Conservation (phyloP, 2,113 vertebrate genomes). For the Forbesichthys papilliferus region DNA sequence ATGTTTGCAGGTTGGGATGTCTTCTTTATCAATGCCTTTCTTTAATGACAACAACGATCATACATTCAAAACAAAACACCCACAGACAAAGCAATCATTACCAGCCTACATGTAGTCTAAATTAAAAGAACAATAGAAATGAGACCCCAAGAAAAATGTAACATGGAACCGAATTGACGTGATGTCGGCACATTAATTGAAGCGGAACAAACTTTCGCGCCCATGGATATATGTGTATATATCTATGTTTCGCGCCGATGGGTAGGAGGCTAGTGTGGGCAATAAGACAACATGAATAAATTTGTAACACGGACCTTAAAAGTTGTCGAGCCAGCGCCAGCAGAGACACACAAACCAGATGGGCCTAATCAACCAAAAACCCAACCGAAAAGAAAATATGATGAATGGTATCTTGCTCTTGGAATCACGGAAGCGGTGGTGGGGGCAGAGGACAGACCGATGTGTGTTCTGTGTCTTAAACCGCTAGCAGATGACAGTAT, state of each 20-base stretch:
- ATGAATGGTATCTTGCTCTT: constrained; percentile 3
- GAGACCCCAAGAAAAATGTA: no score
- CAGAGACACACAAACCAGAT: neutral
- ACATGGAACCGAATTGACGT: no score
- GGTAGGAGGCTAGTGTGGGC: neutral
- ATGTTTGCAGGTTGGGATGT: no score
- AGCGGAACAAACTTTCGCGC: no score
- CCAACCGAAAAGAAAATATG: constrained; percentile 4
- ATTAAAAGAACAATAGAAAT: no score
- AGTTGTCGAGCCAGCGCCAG: neutral
- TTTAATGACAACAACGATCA: no score
- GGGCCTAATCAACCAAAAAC: neutral
- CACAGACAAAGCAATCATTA: no score
- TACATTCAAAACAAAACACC: no score
- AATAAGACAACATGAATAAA: neutral
- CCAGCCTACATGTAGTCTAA: no score
- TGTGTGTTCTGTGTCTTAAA: constrained; percentile 7
- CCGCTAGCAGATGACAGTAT: constrained; percentile 4
- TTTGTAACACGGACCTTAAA: neutral
- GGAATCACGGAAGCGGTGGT: neutral
- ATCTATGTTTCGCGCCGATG: neutral
- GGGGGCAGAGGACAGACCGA: neutral
- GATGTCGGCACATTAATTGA: no score
- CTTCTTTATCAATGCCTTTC: no score
- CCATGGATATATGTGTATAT: no score